These are phyloP conservation scores for Styela clava DNA, from an alignment of 23 tunicate genomes.

Conservation along the genomic window DNA sequence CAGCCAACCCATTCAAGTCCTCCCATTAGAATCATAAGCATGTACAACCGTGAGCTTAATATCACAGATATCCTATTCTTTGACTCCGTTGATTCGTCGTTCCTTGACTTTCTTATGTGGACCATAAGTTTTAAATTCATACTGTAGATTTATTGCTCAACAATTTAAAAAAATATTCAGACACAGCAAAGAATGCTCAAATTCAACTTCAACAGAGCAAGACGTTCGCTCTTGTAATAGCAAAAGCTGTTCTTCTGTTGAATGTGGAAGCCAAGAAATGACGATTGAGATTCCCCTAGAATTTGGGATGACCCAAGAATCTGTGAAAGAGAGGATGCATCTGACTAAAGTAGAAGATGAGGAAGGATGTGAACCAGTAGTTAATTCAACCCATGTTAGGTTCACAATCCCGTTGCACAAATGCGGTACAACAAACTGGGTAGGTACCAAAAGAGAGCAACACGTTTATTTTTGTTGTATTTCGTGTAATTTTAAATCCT, in stretches of 20 bases:
- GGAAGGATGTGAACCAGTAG: slow-evolving; percentile 32
- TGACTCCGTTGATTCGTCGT: too few relatives aligned
- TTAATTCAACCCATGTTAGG: slow-evolving; percentile 50
- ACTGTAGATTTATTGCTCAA: too few relatives aligned
- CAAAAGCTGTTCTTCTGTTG: slow-evolving; percentile 22
- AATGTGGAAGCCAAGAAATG: slow-evolving; percentile 44
- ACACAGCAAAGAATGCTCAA: background rate
- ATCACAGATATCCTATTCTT: too few relatives aligned
- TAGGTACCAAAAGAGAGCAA: background rate
- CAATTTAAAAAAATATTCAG: background rate
- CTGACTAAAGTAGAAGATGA: slow-evolving; percentile 16
- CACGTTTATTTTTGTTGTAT: too few relatives aligned
- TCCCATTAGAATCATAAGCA: too few relatives aligned
- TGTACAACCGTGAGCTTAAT: too few relatives aligned
- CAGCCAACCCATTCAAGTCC: too few relatives aligned
- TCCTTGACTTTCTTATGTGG: too few relatives aligned
- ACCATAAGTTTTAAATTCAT: too few relatives aligned
- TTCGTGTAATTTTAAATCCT: too few relatives aligned
- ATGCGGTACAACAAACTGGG: slow-evolving; percentile 39
- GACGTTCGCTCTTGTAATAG: background rate
- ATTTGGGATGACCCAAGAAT: slow-evolving; percentile 40
- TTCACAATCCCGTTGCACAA: slow-evolving; percentile 35
- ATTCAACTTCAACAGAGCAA: background rate
- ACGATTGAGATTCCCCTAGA: slow-evolving; percentile 45
- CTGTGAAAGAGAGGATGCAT: slow-evolving; percentile 24